Evolutionary conservation across 2,113 vertebrate genomes (phyloP).

Genomic region (Corvus cornix): DNA sequence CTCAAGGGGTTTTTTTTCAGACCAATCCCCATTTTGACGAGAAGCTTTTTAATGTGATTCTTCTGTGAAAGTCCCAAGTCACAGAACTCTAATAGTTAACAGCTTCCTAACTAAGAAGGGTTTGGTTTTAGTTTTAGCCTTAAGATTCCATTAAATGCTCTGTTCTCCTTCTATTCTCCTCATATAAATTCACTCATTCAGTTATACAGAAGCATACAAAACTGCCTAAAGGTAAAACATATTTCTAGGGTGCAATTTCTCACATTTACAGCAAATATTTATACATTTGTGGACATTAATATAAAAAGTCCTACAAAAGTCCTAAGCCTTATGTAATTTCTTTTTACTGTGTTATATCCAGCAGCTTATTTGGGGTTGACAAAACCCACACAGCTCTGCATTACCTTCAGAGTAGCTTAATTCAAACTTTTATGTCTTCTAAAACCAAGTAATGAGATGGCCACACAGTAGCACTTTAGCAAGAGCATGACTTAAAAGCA

Average conservation of each 20-base stretch:
- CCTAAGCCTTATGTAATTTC: neutral
- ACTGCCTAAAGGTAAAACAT: neutral
- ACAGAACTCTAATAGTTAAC: neutral
- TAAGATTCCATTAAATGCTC: neutral
- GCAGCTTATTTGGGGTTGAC: neutral
- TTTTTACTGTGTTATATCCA: neutral
- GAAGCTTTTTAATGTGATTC: neutral
- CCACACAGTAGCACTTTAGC: neutral
- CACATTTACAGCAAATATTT: neutral
- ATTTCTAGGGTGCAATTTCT: neutral
- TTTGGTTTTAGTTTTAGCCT: neutral
- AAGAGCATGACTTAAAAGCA: neutral
- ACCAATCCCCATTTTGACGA: neutral
- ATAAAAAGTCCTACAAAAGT: neutral
- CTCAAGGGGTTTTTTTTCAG: neutral
- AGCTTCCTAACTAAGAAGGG: neutral
- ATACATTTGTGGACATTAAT: neutral
- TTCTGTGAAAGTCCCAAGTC: neutral
- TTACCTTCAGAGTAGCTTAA: neutral
- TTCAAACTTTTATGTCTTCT: neutral
- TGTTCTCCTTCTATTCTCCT: neutral
- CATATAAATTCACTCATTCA: neutral
- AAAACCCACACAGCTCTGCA: neutral
- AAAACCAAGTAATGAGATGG: neutral
- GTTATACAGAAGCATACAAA: neutral